These are phyloP conservation scores for Drosophila azteca DNA, from an alignment of 1,140 invertebrate species.

Conservation along the genomic window DNA sequence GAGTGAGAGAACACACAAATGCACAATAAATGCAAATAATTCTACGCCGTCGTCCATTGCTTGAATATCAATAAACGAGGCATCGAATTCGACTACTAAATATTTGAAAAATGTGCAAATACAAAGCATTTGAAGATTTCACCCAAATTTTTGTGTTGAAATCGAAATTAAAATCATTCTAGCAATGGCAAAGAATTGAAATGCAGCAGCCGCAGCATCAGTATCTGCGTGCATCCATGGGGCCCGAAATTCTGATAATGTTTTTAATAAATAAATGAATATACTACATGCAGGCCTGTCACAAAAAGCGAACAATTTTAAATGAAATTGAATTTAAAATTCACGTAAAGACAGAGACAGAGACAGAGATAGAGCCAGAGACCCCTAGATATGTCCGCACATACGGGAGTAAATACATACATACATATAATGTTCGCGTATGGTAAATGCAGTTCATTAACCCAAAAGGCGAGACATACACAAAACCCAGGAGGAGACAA, in stretches of 20 bases:
- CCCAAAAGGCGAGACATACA: conserved; percentile 28
- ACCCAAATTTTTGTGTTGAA: conserved; percentile 38
- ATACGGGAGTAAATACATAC: not conserved
- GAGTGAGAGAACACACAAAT: conserved; percentile 32
- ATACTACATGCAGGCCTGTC: too few relatives aligned
- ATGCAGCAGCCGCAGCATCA: too few relatives aligned
- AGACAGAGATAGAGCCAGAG: conserved; percentile 2
- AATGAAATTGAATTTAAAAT: conserved; percentile 33
- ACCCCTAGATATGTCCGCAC: conserved; percentile 37
- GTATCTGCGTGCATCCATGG: too few relatives aligned
- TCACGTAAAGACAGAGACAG: conserved; percentile 9
- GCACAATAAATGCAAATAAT: conserved; percentile 70
- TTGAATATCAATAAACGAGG: conserved; percentile 60
- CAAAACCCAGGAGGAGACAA: conserved; percentile 12
- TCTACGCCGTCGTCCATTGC: conserved; percentile 45
- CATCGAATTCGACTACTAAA: not conserved
- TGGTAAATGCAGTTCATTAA: conserved; percentile 51
- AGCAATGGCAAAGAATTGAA: too few relatives aligned
- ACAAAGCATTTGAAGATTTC: conserved; percentile 27
- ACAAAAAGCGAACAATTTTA: not conserved
- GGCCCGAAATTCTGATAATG: too few relatives aligned
- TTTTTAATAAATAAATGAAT: too few relatives aligned
- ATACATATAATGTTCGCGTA: conserved; percentile 11
- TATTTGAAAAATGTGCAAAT: conserved; percentile 32
- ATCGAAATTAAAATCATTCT: conserved; percentile 37